Evolutionary conservation across 1,140 invertebrate genomes (phyloP).

Genomic region (Oscheius sp.): DNA sequence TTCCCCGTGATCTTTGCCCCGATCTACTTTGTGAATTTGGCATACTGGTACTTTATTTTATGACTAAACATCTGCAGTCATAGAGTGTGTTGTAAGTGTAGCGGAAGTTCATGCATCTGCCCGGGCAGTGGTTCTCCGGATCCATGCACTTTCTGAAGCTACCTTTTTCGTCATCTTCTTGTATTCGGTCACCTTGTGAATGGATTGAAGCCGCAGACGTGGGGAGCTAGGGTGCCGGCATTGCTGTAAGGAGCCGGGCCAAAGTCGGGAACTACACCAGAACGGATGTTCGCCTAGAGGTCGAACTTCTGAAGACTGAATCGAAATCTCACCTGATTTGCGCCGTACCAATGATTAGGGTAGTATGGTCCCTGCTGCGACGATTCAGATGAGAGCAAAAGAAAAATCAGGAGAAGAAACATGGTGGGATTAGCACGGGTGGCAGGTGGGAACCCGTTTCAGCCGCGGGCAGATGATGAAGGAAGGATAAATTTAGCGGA

Average conservation of each 20-base stretch:
- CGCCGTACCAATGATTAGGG: slow-evolving; percentile 43
- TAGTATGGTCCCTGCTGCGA: slow-evolving; percentile 31
- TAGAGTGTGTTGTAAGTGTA: slow-evolving; percentile 43
- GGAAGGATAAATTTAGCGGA: no score
- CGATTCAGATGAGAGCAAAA: no score
- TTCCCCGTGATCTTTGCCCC: no score
- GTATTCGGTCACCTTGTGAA: slow-evolving; percentile 14
- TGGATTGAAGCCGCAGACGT: slow-evolving; percentile 41
- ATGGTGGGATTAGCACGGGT: no score
- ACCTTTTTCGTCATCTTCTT: background rate
- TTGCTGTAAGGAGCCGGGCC: slow-evolving; percentile 24
- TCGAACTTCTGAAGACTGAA: background rate
- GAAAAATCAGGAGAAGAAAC: no score
- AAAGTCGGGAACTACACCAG: slow-evolving; percentile 38
- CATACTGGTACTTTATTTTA: no score
- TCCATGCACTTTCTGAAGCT: slow-evolving; percentile 43
- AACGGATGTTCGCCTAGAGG: slow-evolving; percentile 36
- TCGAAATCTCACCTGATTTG: slow-evolving; percentile 32
- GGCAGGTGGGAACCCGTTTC: no score
- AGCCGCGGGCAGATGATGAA: no score
- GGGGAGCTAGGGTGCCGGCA: slow-evolving; percentile 40
- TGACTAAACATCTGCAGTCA: slow-evolving; percentile 40
- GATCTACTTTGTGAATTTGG: background rate
- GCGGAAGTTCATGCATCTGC: slow-evolving; percentile 43
- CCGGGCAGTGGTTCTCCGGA: slow-evolving; percentile 39